Percentiles rank a stretch among this genome's conserved stretches.
These are phyloP conservation scores for Centroberyx gerrardi DNA, from an alignment of 2,797 vertebrate genomes.

Conservation along the genomic window DNA sequence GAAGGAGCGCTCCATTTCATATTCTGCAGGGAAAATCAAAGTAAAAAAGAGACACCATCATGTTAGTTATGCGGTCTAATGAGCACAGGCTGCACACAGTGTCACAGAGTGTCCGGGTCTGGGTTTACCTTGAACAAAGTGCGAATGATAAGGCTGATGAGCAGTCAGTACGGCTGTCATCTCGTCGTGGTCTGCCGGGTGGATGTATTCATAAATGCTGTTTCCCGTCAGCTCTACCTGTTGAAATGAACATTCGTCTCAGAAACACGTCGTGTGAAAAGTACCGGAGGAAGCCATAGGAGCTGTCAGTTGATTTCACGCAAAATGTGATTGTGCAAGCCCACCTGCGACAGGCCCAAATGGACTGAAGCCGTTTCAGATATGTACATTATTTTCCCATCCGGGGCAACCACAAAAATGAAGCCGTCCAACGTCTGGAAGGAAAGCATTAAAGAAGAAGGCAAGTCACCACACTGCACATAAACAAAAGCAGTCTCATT, in stretches of 20 bases:
- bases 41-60: constrained; percentile 10
- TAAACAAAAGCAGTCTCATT: neutral
- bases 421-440: constrained; percentile 96
- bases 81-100: neutral
- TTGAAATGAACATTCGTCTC: constrained; percentile 69
- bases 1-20: constrained; percentile 97
- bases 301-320: neutral
- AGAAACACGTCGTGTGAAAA: constrained; percentile 18
- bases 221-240: constrained; percentile 99
- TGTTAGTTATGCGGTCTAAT: neutral
- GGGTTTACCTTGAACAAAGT: constrained; percentile 93
- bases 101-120: neutral
- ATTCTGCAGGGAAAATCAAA: constrained; percentile 86
- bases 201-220: constrained; percentile 98
- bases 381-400: constrained; percentile 99
- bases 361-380: constrained; percentile 98
- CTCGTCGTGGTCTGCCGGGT: constrained; percentile 97
- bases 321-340: constrained; percentile 26
- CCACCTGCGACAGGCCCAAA: constrained; percentile 96
- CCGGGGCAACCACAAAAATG: constrained; percentile 97
- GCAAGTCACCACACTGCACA: neutral
- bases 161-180: constrained; percentile 97
- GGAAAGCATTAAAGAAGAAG: neutral
- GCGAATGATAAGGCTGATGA: constrained; percentile 97
- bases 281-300: too few species aligned